These are phyloP conservation scores for Perccottus glenii DNA, from an alignment of 2,113 vertebrate genomes.

Conservation along the genomic window DNA sequence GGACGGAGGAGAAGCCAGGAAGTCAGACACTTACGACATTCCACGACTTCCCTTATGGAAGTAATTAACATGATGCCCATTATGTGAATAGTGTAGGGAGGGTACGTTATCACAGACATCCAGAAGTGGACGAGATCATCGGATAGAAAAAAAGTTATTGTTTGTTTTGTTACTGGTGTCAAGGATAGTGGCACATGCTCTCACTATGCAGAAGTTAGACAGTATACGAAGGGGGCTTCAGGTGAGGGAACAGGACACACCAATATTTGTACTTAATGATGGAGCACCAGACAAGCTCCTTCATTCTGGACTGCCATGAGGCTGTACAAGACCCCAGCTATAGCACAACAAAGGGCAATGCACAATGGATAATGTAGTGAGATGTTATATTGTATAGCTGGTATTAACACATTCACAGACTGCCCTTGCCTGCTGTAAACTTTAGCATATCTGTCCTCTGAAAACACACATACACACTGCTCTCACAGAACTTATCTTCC, in stretches of 20 bases:
- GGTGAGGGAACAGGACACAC: too few relatives aligned
- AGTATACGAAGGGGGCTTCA: too few relatives aligned
- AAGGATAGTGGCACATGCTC: constrained; percentile 13
- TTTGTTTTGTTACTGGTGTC: constrained; percentile 49
- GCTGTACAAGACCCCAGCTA: too few relatives aligned
- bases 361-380: too few relatives aligned
- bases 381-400: too few relatives aligned
- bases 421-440: constrained; percentile 1
- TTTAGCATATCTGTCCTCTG: background rate
- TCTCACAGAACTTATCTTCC: constrained; percentile 45
- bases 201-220: background rate
- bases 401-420: background rate
- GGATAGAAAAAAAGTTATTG: constrained; percentile 55
- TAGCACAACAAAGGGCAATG: too few relatives aligned
- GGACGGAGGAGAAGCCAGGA: constrained; percentile 64
- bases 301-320: too few relatives aligned
- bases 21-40: constrained; percentile 75
- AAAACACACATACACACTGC: constrained; percentile 18
- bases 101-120: constrained; percentile 40
- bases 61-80: constrained; percentile 68
- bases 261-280: too few relatives aligned
- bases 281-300: too few relatives aligned
- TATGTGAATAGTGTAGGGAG: constrained; percentile 40
- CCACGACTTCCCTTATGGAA: constrained; percentile 79
- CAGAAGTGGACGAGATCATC: constrained; percentile 61